A percentile compares a stretch with the other conserved stretches of the same genome.
Evolutionary conservation across 1,140 invertebrate species (phyloP).

Genomic region (Drosophila jambulina): DNA sequence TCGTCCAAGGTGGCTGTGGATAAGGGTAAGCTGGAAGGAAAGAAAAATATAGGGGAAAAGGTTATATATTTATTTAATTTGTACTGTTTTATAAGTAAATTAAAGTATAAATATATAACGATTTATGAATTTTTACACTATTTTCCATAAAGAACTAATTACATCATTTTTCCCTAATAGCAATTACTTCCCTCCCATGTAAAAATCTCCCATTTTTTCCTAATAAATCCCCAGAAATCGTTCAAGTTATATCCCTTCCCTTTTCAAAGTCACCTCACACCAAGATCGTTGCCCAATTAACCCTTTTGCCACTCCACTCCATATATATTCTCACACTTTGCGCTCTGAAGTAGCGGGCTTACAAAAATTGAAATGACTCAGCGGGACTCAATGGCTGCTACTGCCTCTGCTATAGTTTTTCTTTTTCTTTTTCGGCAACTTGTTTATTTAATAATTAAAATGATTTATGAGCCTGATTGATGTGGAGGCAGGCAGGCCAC

Average conservation of each 20-base stretch:
- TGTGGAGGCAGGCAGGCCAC: slow-evolving; percentile 43
- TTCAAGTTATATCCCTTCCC: slow-evolving; percentile 5
- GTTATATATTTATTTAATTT: background rate
- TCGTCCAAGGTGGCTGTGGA: slow-evolving; percentile 35
- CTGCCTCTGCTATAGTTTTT: background rate
- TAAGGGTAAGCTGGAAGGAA: slow-evolving; percentile 28
- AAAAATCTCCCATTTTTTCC: background rate
- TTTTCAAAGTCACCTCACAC: slow-evolving; percentile 27
- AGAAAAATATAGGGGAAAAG: background rate
- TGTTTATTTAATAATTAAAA: slow-evolving; percentile 84
- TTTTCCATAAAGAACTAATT: too few relatives aligned
- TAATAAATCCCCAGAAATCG: background rate
- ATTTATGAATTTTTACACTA: too few relatives aligned
- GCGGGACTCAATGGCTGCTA: slow-evolving; percentile 1
- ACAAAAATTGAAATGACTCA: slow-evolving; percentile 36
- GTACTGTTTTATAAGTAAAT: background rate
- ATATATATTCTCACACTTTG: slow-evolving; percentile 63
- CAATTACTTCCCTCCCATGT: too few relatives aligned
- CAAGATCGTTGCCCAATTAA: slow-evolving; percentile 60
- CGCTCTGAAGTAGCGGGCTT: slow-evolving; percentile 12
- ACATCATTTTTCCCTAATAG: too few relatives aligned
- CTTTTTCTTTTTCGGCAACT: slow-evolving; percentile 34
- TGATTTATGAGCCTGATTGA: slow-evolving; percentile 81
- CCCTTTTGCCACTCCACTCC: slow-evolving; percentile 55
- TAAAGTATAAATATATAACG: background rate